Evolutionary conservation across 2,888 invertebrate genomes (phyloP).

Genomic region (Chloromyia formosa): DNA sequence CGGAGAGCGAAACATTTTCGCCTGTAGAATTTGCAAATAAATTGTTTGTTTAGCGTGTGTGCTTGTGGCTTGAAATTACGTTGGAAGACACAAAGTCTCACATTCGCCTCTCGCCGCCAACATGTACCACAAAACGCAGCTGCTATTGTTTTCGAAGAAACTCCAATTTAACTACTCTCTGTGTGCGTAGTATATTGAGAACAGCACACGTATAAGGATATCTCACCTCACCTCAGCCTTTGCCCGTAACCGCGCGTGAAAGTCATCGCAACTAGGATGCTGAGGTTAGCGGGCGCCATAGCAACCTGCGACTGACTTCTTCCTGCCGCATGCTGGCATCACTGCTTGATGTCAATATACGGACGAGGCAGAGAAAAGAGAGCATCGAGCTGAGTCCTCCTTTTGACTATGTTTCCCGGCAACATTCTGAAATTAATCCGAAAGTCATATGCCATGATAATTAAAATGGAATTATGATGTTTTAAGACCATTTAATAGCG

Average conservation of each 20-base stretch:
- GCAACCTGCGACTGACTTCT: no score
- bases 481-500: slow-evolving; percentile 36
- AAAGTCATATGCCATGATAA: slow-evolving; percentile 33
- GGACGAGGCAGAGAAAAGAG: background rate
- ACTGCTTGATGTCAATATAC: background rate
- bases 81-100: slow-evolving; percentile 42
- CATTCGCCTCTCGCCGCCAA: slow-evolving; percentile 35
- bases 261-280: no score
- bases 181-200: no score
- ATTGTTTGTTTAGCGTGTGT: slow-evolving; percentile 49
- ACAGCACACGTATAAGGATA: no score
- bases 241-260: no score
- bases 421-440: slow-evolving; percentile 29
- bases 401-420: slow-evolving; percentile 2
- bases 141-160: slow-evolving; percentile 27
- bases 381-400: no score
- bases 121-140: slow-evolving; percentile 19
- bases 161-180: slow-evolving; percentile 22
- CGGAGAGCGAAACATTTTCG: background rate
- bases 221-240: no score
- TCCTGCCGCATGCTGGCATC: no score
- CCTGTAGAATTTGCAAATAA: slow-evolving; percentile 46
- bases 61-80: slow-evolving; percentile 46
- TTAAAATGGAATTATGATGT: slow-evolving; percentile 40
- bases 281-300: no score